Percentiles rank a stretch among this genome's conserved stretches.
These are phyloP conservation scores for Drosophila guanche DNA, from an alignment of 1,140 invertebrate genomes.

Conservation along the genomic window DNA sequence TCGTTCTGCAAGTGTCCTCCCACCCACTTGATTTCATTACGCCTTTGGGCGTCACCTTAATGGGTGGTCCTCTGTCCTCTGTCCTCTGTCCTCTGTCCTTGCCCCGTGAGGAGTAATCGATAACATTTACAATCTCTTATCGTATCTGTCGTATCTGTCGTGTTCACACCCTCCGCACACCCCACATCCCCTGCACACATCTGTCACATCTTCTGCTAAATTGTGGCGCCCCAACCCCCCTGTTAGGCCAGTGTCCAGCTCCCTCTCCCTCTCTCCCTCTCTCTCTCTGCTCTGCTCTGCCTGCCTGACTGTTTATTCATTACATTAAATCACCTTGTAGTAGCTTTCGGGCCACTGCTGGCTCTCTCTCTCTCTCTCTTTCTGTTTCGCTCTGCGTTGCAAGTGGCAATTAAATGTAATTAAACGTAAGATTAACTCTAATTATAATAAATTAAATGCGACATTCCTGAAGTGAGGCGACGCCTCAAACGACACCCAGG, in stretches of 20 bases:
- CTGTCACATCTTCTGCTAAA: conserved; percentile 27
- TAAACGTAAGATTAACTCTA: conserved; percentile 78
- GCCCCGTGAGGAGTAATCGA: conserved; percentile 28
- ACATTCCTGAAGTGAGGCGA: conserved; percentile 32
- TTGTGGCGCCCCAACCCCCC: conserved; percentile 34
- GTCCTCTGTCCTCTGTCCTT: conserved; percentile 2
- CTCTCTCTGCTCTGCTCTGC: not conserved
- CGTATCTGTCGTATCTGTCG: conserved; percentile 10
- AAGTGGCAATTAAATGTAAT: conserved; percentile 75
- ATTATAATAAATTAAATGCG: conserved; percentile 78
- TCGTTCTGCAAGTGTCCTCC: no score
- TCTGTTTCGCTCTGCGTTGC: conserved; percentile 1
- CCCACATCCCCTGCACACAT: no score
- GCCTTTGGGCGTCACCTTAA: no score
- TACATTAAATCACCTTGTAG: conserved; percentile 52
- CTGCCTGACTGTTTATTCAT: conserved; percentile 63
- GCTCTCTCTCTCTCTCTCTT: not conserved
- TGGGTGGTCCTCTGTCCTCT: no score
- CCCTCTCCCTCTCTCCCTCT: not conserved
- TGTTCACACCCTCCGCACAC: conserved; percentile 35
- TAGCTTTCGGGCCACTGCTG: not conserved
- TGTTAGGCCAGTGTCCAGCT: conserved; percentile 16
- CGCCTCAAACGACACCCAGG: conserved; percentile 38
- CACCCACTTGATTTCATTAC: no score
- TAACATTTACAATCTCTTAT: conserved; percentile 35